Evolutionary conservation across 2,888 invertebrate genomes (phyloP).

Genomic region (Ectemnius cavifrons): DNA sequence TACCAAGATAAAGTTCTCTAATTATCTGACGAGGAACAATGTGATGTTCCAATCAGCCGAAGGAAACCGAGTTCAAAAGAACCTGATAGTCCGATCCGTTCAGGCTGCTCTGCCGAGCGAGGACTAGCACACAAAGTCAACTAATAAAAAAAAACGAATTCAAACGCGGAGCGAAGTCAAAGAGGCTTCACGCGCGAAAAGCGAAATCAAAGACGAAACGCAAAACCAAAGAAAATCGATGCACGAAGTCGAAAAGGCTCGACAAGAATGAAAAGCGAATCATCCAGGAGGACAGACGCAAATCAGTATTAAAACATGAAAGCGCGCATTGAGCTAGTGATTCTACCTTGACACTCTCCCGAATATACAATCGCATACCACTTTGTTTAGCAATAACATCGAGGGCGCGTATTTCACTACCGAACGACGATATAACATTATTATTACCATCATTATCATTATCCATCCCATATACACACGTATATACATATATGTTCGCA

Average conservation of each 20-base stretch:
- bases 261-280: slow-evolving; percentile 43
- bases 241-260: slow-evolving; percentile 13
- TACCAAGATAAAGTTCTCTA: no score
- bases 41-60: no score
- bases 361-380: slow-evolving; percentile 62
- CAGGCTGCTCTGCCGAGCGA: no score
- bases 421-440: slow-evolving; percentile 38
- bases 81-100: no score
- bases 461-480: slow-evolving; percentile 29
- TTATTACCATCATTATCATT: slow-evolving; percentile 20
- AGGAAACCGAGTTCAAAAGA: no score
- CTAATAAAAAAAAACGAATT: no score
- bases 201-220: not conserved
- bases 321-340: slow-evolving; percentile 69
- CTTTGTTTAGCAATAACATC: slow-evolving; percentile 67
- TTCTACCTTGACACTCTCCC: slow-evolving; percentile 66
- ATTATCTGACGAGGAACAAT: no score
- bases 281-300: slow-evolving; percentile 64
- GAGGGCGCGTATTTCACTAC: slow-evolving; percentile 9
- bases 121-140: no score
- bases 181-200: no score
- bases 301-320: slow-evolving; percentile 72
- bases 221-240: not conserved
- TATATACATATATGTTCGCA: slow-evolving; percentile 41
- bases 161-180: no score